A percentile compares a stretch with the other conserved stretches of the same genome.
Evolutionary conservation across 2,113 vertebrate genomes (phyloP).

Genomic region (Pluvialis apricaria): DNA sequence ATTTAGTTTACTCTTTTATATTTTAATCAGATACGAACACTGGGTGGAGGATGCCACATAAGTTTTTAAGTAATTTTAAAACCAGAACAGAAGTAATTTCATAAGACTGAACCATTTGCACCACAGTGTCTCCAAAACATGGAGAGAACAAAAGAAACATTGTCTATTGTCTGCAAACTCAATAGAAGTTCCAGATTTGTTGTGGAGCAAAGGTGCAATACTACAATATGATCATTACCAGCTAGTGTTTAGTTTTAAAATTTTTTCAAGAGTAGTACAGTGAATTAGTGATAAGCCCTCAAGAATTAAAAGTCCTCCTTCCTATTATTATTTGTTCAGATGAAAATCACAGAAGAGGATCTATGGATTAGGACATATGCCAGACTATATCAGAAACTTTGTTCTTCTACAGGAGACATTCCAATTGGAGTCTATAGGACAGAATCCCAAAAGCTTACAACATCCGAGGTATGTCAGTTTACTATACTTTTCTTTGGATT

Average conservation of each 20-base stretch:
- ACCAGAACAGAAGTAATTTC: background rate
- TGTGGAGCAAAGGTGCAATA: background rate
- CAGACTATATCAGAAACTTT: constrained; percentile 93
- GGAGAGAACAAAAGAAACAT: background rate
- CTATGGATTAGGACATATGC: constrained; percentile 93
- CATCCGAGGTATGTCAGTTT: constrained; percentile 80
- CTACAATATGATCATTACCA: background rate
- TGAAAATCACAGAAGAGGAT: constrained; percentile 91
- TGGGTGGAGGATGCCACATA: background rate
- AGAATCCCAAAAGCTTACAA: constrained; percentile 85
- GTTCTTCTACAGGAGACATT: constrained; percentile 91
- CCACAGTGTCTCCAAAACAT: background rate
- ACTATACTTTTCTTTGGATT: background rate
- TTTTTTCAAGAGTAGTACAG: background rate
- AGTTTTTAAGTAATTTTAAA: background rate
- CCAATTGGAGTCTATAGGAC: constrained; percentile 93
- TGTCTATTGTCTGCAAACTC: background rate
- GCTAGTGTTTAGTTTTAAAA: background rate
- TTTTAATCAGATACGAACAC: background rate
- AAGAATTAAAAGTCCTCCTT: background rate
- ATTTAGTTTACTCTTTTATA: background rate
- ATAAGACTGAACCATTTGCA: background rate
- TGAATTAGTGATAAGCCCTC: background rate
- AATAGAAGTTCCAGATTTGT: background rate
- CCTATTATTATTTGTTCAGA: constrained; percentile 69